These are phyloP conservation scores for Silurus asotus DNA, from an alignment of 2,113 vertebrate genomes.

Conservation along the genomic window DNA sequence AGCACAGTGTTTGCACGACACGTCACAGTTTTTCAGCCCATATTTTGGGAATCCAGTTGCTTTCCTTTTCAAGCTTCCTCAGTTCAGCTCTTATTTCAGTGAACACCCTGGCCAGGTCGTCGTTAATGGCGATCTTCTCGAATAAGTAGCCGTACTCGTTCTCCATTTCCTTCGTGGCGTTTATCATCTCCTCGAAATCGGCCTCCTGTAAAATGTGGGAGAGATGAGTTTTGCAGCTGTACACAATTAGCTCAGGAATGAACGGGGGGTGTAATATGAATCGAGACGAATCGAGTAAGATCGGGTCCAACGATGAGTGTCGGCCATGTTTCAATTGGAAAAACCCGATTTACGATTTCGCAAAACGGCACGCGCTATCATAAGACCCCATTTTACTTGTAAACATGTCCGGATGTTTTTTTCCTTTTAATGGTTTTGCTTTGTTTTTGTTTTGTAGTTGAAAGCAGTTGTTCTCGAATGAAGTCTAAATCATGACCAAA, in stretches of 20 bases:
- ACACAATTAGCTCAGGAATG: not conserved
- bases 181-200: slow-evolving; percentile 90
- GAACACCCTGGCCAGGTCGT: slow-evolving; percentile 81
- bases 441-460: slow-evolving; percentile 2
- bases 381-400: not conserved
- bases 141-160: slow-evolving; percentile 83
- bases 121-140: slow-evolving; percentile 86
- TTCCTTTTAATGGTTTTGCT: not conserved
- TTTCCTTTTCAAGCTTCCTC: slow-evolving; percentile 74
- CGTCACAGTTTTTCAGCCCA: slow-evolving; percentile 72
- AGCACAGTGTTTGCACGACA: not conserved
- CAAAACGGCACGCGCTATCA: not conserved
- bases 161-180: slow-evolving; percentile 83
- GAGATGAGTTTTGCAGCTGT: slow-evolving; percentile 4
- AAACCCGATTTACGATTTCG: not conserved
- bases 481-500: slow-evolving; percentile 24
- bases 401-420: not conserved
- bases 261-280: not conserved
- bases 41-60: slow-evolving; percentile 85
- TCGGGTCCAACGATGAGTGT: not conserved
- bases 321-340: not conserved
- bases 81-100: slow-evolving; percentile 82
- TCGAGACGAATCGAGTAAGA: not conserved
- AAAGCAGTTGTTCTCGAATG: not conserved
- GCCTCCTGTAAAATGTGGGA: slow-evolving; percentile 78